Base-by-base conservation (phyloP, 92 coral and sea anemone genomes). In the Isaurus tuberculatus region DNA sequence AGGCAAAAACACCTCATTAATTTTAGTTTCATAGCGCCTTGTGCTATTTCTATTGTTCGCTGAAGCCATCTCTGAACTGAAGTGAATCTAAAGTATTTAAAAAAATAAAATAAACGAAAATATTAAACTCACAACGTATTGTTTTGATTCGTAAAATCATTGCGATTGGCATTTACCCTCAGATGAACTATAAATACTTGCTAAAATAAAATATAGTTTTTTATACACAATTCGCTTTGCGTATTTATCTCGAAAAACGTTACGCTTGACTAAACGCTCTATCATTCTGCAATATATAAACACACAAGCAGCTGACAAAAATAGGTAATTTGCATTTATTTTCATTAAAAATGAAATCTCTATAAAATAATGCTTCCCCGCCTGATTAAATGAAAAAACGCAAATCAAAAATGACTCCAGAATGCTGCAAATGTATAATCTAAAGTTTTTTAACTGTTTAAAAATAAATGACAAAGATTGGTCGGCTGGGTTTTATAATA, bases 341-440 rank as follows among this genome's bases (percentile, higher is more conserved):
- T 77, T 77, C 82, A 77, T 33, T 36, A 77, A 77, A 77, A 36
- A 77, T 70, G 33, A 77, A 77, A 58, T 58, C 82, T 36, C 82
- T 77, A 70, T 77, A 77, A 58, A 77, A 34, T 33, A 77, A 77
- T 51, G 70, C 82, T 26, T 77, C 64, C 43, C 58, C 53, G 34
- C 0, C 55, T 77, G 53, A 77, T 77, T 33, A 77, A 77, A 9
- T 25, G 55, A 77, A 77, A 33, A 77, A 77, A 77, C 68, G 70
- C 57, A 77, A 77, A 58, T 34, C 16, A 57, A 40, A 51, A 51
- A 16, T 5, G 80, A 51, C 44, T 43, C 29, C 64, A 57, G 43
- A 16, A 31, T 43, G 51, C 70, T 16, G 70, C 31, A 64, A 58
- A 17, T 49, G 20, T 32, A 20, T 32, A 0, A n/a, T 17, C 2